Conservation (phyloP, 2,113 vertebrate species). For the Arvicanthis niloticus region DNA sequence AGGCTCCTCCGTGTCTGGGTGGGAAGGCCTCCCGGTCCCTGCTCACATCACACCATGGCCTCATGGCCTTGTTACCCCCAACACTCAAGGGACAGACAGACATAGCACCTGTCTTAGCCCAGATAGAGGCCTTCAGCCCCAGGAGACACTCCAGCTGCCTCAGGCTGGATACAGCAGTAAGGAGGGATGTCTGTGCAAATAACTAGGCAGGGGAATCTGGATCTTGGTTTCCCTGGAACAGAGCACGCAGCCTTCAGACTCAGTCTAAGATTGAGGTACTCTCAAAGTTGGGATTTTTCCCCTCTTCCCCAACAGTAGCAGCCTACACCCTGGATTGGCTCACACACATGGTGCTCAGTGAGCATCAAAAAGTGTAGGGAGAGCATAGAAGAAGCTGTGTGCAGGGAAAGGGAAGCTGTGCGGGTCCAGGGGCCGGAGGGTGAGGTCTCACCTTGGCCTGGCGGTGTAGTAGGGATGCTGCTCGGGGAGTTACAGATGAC, state of each 20-base stretch:
- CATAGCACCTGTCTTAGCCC: not conserved
- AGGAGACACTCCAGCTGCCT: not conserved
- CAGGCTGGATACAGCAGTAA: not conserved
- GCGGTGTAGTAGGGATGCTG: slow-evolving; percentile 81
- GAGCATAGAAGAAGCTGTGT: not conserved
- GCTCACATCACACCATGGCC: not conserved
- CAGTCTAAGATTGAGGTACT: not conserved
- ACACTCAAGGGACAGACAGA: not conserved
- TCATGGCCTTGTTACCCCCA: not conserved
- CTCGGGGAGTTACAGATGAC: slow-evolving; percentile 83
- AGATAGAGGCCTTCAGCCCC: not conserved
- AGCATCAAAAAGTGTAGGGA: not conserved
- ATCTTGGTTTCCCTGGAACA: not conserved
- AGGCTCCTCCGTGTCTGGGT: not conserved
- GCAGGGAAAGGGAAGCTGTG: too few species aligned
- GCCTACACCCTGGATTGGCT: not conserved
- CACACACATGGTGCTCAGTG: rapidly evolving
- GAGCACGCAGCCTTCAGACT: not conserved
- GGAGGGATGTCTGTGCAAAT: not conserved
- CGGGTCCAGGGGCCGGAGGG: too few species aligned
- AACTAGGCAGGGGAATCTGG: not conserved
- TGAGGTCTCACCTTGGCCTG: slow-evolving; percentile 86
- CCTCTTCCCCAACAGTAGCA: not conserved
- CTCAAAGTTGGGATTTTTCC: not conserved
- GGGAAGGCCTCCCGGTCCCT: not conserved